These are phyloP conservation scores for Pinctada fucata DNA, from an alignment of 2,888 invertebrate genomes.

Conservation along the genomic window DNA sequence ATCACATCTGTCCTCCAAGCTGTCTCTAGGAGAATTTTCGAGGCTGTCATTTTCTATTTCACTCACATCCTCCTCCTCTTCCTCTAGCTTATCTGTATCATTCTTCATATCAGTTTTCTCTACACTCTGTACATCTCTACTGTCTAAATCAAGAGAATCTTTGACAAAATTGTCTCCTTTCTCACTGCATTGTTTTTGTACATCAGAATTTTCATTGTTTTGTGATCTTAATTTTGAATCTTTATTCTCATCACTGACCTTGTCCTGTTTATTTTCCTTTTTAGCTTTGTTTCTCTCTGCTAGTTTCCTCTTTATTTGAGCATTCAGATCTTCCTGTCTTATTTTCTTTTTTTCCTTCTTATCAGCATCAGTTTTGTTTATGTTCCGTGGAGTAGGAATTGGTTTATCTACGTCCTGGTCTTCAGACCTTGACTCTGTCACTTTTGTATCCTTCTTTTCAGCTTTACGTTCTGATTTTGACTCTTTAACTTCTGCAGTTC, in stretches of 20 bases:
- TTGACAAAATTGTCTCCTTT: too few relatives aligned
- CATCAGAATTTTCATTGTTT: not conserved
- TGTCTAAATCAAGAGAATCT: not conserved
- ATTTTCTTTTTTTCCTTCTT: not conserved
- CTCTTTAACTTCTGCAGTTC: not conserved
- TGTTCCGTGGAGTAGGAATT: not conserved
- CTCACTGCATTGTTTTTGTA: not conserved
- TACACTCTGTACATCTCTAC: not conserved
- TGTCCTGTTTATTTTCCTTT: not conserved
- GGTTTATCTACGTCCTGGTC: not conserved
- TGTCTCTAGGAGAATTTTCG: constrained; percentile 29
- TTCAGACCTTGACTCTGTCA: not conserved
- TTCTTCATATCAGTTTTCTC: not conserved
- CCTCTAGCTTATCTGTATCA: not conserved
- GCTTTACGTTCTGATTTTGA: not conserved
- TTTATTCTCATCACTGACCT: not conserved
- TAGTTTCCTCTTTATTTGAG: not conserved
- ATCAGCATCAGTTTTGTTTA: not conserved
- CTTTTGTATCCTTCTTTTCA: not conserved
- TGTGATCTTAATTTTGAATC: not conserved
- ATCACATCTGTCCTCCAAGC: constrained; percentile 19
- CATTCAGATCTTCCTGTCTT: not conserved
- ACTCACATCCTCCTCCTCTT: constrained; percentile 6
- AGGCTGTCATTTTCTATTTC: constrained; percentile 31
- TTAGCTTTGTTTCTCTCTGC: not conserved